These are phyloP conservation scores for Melanaphis sacchari DNA, from an alignment of 1,140 invertebrate species.

Conservation along the genomic window DNA sequence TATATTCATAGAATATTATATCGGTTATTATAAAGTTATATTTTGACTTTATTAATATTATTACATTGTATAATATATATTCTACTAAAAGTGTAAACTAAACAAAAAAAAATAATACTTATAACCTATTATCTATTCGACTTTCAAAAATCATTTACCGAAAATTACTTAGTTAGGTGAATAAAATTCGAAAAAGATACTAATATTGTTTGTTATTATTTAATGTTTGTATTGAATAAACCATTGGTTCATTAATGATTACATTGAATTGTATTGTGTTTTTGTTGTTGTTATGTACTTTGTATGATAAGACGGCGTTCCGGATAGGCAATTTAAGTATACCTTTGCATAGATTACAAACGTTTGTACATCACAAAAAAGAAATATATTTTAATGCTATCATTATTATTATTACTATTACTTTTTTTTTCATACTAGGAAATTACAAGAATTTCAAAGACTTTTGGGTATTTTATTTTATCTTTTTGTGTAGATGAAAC, in stretches of 20 bases:
- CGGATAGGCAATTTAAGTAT: not conserved
- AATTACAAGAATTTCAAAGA: not conserved
- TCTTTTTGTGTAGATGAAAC: not conserved
- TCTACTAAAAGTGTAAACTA: not conserved
- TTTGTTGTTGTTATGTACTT: not conserved
- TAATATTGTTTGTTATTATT: not conserved
- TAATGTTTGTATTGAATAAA: conserved; percentile 25
- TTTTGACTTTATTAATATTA: conserved; percentile 2
- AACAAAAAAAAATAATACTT: not conserved
- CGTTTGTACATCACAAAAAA: too few relatives aligned
- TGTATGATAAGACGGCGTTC: not conserved
- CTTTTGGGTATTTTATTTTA: not conserved
- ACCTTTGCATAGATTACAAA: not conserved
- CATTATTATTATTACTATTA: not conserved
- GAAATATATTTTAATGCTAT: not conserved
- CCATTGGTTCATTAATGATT: not conserved
- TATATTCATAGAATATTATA: not conserved
- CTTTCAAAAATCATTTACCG: not conserved
- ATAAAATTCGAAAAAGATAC: not conserved
- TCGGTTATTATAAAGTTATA: conserved; percentile 6
- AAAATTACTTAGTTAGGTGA: conserved; percentile 18
- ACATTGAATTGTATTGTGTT: not conserved
- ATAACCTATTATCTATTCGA: not conserved
- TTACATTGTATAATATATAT: conserved; percentile 22
- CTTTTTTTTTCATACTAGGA: not conserved